Base-by-base conservation (phyloP, 2,888 invertebrate genomes). In the Ophonus ardosiacus region DNA sequence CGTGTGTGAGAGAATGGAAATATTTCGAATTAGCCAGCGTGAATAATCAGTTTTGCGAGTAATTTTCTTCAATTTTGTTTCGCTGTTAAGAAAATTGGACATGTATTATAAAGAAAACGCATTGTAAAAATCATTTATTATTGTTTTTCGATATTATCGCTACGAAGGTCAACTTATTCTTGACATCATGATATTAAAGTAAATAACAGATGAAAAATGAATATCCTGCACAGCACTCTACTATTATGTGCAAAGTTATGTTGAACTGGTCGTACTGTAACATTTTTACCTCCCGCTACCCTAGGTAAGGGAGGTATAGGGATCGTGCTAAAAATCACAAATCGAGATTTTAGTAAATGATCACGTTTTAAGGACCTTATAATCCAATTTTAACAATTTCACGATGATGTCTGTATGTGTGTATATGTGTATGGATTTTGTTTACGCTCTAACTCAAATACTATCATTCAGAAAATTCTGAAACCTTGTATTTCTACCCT, bases 1-100 rank as follows among this genome's bases (percentile, higher is more conserved):
- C 65, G 38, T 68, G 38, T 68, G 68, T 68, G 68, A 68, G 68
- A 74, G 51, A 74, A 74, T 74, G 74, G n/a, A 74, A 43, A 43
- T 74, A 74, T 74, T 74, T 74, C 74, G 21, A 74, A 74, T 74
- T 74, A 74, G 18, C 17, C 43, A 43, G 10, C 74, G 24, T 74
- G 74, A 74, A 74, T 74, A 74, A 74, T 74, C 74, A 74, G 74
- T 74, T 74, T 74, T 51, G 74, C 74, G 21, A 74, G 74, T 74
- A 74, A 74, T 74, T 74, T 74, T 74, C 18, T 51, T 51, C 51
- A 74, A 74, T 74, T 74, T 74, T 74, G 74, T 74, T 56, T 56
- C 21, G 74, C 18, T 74, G 74, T 74, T 74, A 74, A 74, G 74
- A 74, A 74, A 74, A 74, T 74, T 74, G 74, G 21, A 74, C 74